phyloP scores from a whole-genome alignment of 2,113 vertebrate genomes.

The Neomonachus schauinslandi region DNA sequence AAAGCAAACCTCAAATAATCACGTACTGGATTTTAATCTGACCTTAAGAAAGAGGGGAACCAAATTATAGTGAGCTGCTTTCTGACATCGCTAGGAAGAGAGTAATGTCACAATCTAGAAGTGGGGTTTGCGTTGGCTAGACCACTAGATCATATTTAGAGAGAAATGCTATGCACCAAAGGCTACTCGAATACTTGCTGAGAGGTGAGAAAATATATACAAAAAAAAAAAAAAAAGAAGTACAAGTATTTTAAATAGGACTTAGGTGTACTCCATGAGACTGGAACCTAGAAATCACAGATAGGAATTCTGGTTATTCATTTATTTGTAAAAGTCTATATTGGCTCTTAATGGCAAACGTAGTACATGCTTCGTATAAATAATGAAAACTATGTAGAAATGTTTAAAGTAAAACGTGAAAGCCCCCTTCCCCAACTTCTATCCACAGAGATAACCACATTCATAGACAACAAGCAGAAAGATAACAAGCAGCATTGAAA shows the following conservation, averaged over 20 bases:
- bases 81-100: constrained; percentile 61
- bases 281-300: neutral
- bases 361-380: neutral
- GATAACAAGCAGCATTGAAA: constrained; percentile 37
- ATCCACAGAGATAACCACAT: neutral
- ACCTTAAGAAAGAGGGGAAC: constrained; percentile 70
- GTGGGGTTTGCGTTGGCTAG: constrained; percentile 35
- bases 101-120: constrained; percentile 70
- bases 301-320: neutral
- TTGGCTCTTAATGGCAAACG: constrained; percentile 25
- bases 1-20: constrained; percentile 75
- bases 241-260: neutral
- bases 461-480: neutral
- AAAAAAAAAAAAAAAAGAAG: neutral
- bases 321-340: neutral
- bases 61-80: constrained; percentile 72
- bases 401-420: constrained; percentile 33
- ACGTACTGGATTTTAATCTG: constrained; percentile 79
- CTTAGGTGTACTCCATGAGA: neutral
- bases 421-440: neutral
- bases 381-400: constrained; percentile 12
- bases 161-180: neutral
- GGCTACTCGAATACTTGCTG: neutral
- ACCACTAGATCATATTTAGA: neutral
- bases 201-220: neutral